These are phyloP conservation scores for Nannoperca australis DNA, from an alignment of 2,797 vertebrate species.

Conservation along the genomic window DNA sequence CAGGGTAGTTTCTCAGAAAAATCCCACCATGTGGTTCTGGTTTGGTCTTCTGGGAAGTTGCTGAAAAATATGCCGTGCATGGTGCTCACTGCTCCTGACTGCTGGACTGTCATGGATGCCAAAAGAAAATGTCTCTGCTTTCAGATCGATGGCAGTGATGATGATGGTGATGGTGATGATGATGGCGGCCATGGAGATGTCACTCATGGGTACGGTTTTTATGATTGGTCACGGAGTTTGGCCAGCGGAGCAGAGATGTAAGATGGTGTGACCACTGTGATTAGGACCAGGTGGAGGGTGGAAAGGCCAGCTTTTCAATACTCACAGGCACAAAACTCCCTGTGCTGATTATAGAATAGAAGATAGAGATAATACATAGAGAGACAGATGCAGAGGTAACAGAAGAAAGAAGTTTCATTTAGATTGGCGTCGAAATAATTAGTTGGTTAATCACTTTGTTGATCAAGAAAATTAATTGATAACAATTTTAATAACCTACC, in stretches of 20 bases:
- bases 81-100: constrained; percentile 12
- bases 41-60: constrained; percentile 63
- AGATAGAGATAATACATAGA: too few species aligned
- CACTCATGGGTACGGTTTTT: not conserved
- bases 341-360: not conserved
- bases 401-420: not conserved
- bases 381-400: not conserved
- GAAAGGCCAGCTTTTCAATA: not conserved
- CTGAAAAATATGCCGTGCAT: constrained; percentile 34
- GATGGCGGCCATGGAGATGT: constrained; percentile 32
- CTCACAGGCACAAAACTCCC: not conserved
- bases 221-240: constrained; percentile 20
- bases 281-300: constrained; percentile 40
- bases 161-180: constrained; percentile 19
- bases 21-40: constrained; percentile 65
- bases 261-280: constrained; percentile 18
- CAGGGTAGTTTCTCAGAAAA: constrained; percentile 43
- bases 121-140: constrained; percentile 13
- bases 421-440: not conserved
- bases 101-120: constrained; percentile 13
- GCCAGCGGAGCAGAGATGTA: constrained; percentile 7
- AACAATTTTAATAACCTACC: too few species aligned
- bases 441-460: too few species aligned
- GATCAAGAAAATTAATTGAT: too few species aligned
- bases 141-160: constrained; percentile 24